phyloP scores from a whole-genome alignment of 2,888 invertebrate genomes.

The Malthinus flaveolus region DNA sequence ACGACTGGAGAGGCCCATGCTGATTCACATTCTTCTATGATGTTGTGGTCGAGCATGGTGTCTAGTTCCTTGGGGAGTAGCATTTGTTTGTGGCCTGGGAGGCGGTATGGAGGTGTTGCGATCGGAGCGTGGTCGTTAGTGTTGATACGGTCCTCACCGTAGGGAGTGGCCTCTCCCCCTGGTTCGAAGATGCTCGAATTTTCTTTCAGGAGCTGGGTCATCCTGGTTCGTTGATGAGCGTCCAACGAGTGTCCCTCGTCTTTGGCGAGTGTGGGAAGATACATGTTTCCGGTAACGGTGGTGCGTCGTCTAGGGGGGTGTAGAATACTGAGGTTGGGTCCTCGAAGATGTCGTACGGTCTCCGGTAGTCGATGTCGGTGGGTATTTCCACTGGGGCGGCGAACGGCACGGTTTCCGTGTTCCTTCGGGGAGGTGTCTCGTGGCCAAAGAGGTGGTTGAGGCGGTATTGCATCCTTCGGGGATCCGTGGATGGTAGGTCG shows the following conservation, averaged over 20 bases:
- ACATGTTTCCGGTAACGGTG: too few relatives aligned
- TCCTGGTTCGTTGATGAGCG: background rate
- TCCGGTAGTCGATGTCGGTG: too few relatives aligned
- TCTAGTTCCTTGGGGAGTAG: background rate
- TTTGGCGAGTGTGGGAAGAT: too few relatives aligned
- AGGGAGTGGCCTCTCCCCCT: background rate
- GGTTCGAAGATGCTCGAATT: background rate
- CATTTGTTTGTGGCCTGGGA: background rate
- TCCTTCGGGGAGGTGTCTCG: too few relatives aligned
- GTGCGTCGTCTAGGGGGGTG: too few relatives aligned
- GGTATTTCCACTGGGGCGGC: background rate
- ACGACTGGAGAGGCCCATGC: slow-evolving; percentile 7
- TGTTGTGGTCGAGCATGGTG: background rate
- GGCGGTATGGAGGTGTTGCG: background rate
- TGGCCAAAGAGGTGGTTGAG: too few relatives aligned
- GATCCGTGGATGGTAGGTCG: too few relatives aligned
- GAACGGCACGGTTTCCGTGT: too few relatives aligned
- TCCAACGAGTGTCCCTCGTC: background rate
- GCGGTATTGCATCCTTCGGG: too few relatives aligned
- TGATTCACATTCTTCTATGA: slow-evolving; percentile 2
- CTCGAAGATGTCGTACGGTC: too few relatives aligned
- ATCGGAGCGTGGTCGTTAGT: background rate
- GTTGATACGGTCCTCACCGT: background rate
- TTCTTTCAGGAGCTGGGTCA: background rate
- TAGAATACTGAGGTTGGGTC: too few relatives aligned